A percentile compares a stretch with the other conserved stretches of the same genome.
phyloP scores from a whole-genome alignment of 2,888 invertebrate genomes.

The Resseliella maxima region DNA sequence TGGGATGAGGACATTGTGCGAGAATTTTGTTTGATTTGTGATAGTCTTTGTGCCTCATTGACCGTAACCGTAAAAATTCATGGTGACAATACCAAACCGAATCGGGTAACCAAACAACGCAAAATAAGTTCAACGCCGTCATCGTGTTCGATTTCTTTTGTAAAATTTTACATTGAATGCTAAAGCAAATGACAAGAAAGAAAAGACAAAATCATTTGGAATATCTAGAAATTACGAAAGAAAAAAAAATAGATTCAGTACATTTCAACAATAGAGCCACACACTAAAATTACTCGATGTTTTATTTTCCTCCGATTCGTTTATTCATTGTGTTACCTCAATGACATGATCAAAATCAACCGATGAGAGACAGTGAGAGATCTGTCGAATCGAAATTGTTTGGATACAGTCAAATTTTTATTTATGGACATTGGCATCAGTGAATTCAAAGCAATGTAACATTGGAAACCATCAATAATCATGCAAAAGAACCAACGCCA shows the following conservation, averaged over 20 bases:
- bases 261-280: slow-evolving; percentile 34
- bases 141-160: slow-evolving; percentile 31
- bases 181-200: neutral
- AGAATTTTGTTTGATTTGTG: neutral
- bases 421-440: slow-evolving; percentile 26
- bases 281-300: slow-evolving; percentile 34
- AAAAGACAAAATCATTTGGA: slow-evolving; percentile 26
- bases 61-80: neutral
- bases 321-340: slow-evolving; percentile 35
- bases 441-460: neutral
- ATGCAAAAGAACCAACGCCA: neutral
- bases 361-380: slow-evolving; percentile 9
- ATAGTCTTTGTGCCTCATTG: neutral
- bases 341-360: slow-evolving; percentile 49
- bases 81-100: slow-evolving; percentile 34
- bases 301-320: neutral
- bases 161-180: neutral
- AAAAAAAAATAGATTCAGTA: neutral
- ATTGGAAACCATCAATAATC: slow-evolving; percentile 49
- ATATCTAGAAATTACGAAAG: neutral
- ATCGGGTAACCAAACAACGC: neutral
- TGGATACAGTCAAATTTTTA: slow-evolving; percentile 6
- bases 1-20: slow-evolving; percentile 24
- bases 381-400: neutral
- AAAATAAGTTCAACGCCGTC: slow-evolving; percentile 21